phyloP scores from a whole-genome alignment of 2,888 invertebrate species.

The Chorisops tibialis region DNA sequence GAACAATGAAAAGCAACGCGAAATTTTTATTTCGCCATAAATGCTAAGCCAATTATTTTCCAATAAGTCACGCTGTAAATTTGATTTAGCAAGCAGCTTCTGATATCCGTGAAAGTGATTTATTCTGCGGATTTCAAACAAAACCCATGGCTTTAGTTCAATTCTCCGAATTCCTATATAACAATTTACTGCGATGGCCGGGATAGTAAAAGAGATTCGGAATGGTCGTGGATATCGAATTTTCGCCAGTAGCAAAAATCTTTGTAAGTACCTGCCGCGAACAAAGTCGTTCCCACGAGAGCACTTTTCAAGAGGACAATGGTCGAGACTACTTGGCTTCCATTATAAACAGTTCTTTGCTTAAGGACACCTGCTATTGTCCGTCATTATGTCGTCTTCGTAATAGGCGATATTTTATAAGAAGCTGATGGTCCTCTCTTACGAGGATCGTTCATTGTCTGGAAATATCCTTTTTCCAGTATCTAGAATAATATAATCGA shows the following conservation, averaged over 20 bases:
- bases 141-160: no score
- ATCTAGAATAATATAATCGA: no score
- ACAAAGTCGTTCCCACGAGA: slow-evolving; percentile 15
- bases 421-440: no score
- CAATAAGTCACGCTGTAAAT: neutral
- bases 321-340: slow-evolving; percentile 3
- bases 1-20: neutral
- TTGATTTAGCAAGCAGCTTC: slow-evolving; percentile 9
- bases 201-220: no score
- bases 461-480: neutral
- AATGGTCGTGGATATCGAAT: neutral
- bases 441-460: no score
- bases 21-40: slow-evolving; percentile 16
- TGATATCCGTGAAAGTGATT: slow-evolving; percentile 21
- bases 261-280: neutral
- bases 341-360: neutral
- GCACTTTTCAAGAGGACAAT: slow-evolving; percentile 2
- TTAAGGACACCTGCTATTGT: slow-evolving; percentile 2
- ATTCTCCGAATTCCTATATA: no score
- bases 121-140: neutral
- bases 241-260: slow-evolving; percentile 2
- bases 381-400: no score
- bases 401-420: no score
- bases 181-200: no score
- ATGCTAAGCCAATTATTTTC: neutral